A percentile compares a stretch with the other conserved stretches of the same genome.
phyloP scores from a whole-genome alignment of 2,113 vertebrate species.

The Nestor notabilis region DNA sequence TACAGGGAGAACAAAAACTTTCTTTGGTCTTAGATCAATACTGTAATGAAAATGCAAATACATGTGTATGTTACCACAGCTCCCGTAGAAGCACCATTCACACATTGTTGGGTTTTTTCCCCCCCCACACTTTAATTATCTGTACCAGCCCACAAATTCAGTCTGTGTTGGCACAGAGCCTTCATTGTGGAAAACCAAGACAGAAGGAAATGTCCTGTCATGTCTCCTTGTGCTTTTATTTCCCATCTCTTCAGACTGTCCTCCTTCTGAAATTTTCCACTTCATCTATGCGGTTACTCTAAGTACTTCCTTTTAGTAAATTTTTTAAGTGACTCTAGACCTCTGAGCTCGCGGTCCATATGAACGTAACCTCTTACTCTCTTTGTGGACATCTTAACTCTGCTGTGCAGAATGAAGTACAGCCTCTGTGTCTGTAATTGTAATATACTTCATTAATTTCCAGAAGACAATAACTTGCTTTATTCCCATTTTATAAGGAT shows the following conservation, averaged over 20 bases:
- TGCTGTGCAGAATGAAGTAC: neutral
- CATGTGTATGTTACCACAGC: neutral
- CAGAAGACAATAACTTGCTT: conserved; percentile 59
- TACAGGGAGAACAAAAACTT: neutral
- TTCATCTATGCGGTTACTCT: neutral
- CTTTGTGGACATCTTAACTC: conserved; percentile 3
- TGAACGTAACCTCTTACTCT: neutral
- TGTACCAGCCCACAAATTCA: neutral
- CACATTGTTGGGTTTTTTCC: neutral
- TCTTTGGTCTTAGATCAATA: neutral
- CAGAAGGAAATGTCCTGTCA: neutral
- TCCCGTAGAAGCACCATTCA: neutral
- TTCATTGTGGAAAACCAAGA: neutral
- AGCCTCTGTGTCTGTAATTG: conserved; percentile 22
- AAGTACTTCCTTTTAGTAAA: neutral
- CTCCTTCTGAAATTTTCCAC: neutral
- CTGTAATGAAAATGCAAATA: conserved; percentile 6
- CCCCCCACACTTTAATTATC: neutral
- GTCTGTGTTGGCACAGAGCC: neutral
- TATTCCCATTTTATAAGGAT: conserved; percentile 45
- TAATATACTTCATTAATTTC: conserved; percentile 47
- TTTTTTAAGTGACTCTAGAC: neutral
- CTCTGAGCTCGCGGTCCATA: neutral
- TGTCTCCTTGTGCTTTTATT: neutral
- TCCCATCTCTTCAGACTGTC: neutral